Base-by-base conservation (phyloP, 2,888 invertebrate species). In the Epistrophella euchroma region DNA sequence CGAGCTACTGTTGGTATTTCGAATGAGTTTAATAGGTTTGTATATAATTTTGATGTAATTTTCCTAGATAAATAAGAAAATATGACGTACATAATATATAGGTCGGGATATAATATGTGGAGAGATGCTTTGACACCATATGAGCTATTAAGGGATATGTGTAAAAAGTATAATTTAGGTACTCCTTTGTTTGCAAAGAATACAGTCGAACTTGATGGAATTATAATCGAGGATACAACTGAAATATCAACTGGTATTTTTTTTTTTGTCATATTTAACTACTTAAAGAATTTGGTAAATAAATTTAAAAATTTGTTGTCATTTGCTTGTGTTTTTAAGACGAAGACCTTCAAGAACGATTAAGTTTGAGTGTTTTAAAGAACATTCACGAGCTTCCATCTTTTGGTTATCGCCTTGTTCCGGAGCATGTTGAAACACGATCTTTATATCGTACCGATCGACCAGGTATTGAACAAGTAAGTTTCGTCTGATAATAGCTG, bases 361-460 rank as follows among this genome's bases (percentile, higher is more conserved):
- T 98, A 80, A 97, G 97, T 56, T 92, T 98, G 74, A 94, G 94
- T 71, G 95, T 96, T 0, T 93, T 98, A 71, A 95, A 95, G 88
- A 94, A 94, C 74, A 95, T 98, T 95, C 93, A 96, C 3, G 95
- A 96, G 79, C 93, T 98, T 80, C 96, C 97, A 0, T 92, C 96
- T 71, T 95, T 96, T 88, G 98, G 97, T 0, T 95, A 95, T 88
- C 93, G 93, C 70, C 92, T 98, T 45, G 97, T 98, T 0, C 97
- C 97, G 0, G 98, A 99, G 91, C 98, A 99, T 91, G 96, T 99
- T 7, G 98, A 99, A 92, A 96, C 97, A 0, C 94, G 98, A 73
- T 94, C 96, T 0, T 93, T 99, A 15, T 96, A 94, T 90, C 95
- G 96, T 89, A 94, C 95, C 0, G 94, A 95, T 37, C 95, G 95